phyloP scores from a whole-genome alignment of 2,888 invertebrate genomes.

The Orthosia cruda region DNA sequence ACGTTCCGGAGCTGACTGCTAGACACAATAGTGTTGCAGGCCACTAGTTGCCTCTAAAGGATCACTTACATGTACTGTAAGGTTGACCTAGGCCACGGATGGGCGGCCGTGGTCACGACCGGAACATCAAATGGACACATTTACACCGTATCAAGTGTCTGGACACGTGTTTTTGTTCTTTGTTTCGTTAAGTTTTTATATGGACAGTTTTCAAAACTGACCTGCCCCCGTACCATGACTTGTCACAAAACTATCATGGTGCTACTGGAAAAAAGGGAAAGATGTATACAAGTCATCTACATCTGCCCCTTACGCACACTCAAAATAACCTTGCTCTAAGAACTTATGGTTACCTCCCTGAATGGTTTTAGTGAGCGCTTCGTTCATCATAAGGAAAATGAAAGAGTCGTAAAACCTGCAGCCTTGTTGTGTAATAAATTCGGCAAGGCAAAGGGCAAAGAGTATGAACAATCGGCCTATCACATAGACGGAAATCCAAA shows the following conservation, averaged over 20 bases:
- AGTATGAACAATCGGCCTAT: too few relatives aligned
- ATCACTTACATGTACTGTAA: conserved; percentile 46
- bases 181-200: conserved; percentile 26
- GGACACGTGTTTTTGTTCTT: conserved; percentile 39
- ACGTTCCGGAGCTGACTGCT: conserved; percentile 9
- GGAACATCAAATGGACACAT: conserved; percentile 47
- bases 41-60: conserved; percentile 38
- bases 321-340: too few relatives aligned
- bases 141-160: conserved; percentile 54
- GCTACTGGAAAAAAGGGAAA: too few relatives aligned
- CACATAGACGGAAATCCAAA: too few relatives aligned
- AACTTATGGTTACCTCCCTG: too few relatives aligned
- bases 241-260: too few relatives aligned
- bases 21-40: conserved; percentile 34
- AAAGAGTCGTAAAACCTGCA: neutral
- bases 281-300: too few relatives aligned
- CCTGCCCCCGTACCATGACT: too few relatives aligned
- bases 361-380: neutral
- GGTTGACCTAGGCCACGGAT: conserved; percentile 51
- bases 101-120: conserved; percentile 39
- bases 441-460: too few relatives aligned
- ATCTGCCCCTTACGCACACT: too few relatives aligned
- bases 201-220: conserved; percentile 21
- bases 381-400: too few relatives aligned
- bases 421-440: too few relatives aligned